A percentile compares a stretch with the other conserved stretches of the same genome.
Evolutionary conservation across 2,113 vertebrate species (phyloP).

Genomic region (Coracopsis vasa): DNA sequence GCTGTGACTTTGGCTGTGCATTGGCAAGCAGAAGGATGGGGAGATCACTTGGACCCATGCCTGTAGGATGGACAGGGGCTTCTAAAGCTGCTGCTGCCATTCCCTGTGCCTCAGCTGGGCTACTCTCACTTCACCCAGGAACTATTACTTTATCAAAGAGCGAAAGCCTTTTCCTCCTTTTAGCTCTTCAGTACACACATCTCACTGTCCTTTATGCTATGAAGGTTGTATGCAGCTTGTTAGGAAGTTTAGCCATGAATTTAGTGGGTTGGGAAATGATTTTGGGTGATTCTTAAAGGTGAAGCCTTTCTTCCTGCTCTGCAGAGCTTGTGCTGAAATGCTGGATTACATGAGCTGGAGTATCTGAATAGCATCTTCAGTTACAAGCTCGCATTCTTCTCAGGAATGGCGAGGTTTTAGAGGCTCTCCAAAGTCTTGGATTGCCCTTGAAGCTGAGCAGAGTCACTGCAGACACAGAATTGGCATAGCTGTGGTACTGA

Average conservation of each 20-base stretch:
- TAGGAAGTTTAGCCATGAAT: neutral
- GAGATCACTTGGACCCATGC: neutral
- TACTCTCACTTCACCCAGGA: neutral
- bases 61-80: neutral
- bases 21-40: neutral
- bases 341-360: neutral
- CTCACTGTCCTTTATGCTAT: neutral
- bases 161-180: neutral
- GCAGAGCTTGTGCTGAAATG: neutral
- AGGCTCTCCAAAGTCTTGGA: neutral
- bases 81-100: neutral
- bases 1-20: neutral
- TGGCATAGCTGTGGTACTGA: neutral
- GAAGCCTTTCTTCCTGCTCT: neutral
- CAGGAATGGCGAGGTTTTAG: neutral
- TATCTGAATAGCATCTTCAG: neutral
- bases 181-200: neutral
- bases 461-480: neutral
- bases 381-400: neutral
- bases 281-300: neutral
- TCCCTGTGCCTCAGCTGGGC: neutral
- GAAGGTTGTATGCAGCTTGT: neutral
- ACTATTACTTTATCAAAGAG: neutral
- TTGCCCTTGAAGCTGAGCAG: neutral
- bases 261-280: neutral